phyloP scores from a whole-genome alignment of 2,113 vertebrate genomes.

The Galemys pyrenaicus region DNA sequence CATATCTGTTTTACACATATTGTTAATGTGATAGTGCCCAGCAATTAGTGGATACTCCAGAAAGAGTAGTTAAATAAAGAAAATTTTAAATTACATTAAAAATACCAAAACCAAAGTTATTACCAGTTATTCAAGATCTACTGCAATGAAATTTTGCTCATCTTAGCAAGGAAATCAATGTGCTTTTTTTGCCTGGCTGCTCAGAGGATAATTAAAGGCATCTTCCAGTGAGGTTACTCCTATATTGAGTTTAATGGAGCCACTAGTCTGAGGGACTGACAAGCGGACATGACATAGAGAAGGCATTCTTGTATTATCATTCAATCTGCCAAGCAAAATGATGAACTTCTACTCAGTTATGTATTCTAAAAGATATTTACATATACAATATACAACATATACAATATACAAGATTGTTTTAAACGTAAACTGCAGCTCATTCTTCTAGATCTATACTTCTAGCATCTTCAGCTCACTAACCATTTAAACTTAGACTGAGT shows the following conservation, averaged over 20 bases:
- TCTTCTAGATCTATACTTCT: not conserved
- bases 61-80: not conserved
- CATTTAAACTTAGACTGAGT: not conserved
- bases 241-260: not conserved
- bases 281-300: not conserved
- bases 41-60: not conserved
- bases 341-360: not conserved
- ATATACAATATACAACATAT: not conserved
- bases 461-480: constrained; percentile 3
- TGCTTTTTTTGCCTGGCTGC: not conserved
- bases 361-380: not conserved
- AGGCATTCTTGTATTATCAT: not conserved
- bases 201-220: constrained; percentile 3
- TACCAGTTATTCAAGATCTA: not conserved
- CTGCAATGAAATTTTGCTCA: not conserved
- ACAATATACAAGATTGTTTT: not conserved
- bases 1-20: not conserved
- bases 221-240: not conserved
- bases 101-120: not conserved
- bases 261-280: not conserved
- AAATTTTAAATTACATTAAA: not conserved
- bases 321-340: constrained; percentile 31
- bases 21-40: not conserved
- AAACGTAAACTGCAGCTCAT: not conserved
- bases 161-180: not conserved